Base-by-base conservation (phyloP, 2,113 vertebrate genomes). In the Grallaria varia region DNA sequence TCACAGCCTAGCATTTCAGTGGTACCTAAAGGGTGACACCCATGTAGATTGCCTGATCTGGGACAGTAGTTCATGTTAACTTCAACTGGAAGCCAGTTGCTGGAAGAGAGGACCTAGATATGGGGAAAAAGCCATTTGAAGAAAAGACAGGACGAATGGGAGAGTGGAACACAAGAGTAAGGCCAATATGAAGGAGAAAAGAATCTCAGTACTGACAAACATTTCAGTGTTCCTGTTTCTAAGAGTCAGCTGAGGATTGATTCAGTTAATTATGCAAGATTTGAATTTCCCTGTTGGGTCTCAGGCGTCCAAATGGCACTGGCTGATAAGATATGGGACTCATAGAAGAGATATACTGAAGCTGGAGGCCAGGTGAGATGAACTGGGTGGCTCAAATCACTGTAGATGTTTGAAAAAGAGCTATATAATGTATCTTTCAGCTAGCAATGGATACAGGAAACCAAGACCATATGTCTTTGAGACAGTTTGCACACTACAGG, bases 201-300 rank as follows among this genome's bases (percentile, higher is more conserved):
- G 9, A 14, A 47, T 22, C 17, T 71, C 21, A 53, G 22, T 59
- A 37, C 20, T 59, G 59, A 28, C 10, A 80, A 63, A 47, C 3
- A 56, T 62, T 53, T 94, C 5, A 52, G 4, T 37, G 13, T 53
- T 59, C 2, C 0, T 59, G 12, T 12, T 84, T 89, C 39, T 28
- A 73, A 55, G 50, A 77, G 17, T 31, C 3, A 47, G 4, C 60
- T 60, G 59, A 56, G 14, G 31, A 53, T 63, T 58, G 25, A 37
- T 62, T 77, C 19, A 17, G 20, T 79, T 60, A 72, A 19, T 4
- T 25, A 4, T 0, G 0, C 58, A 42, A n/a, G 2, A 16, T 69
- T 15, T 89, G 63, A 39, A 31, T 33, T 87, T 66, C 19, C 3
- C 25, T 45, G 22, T 18, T 12, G 12, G 62, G n/a, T 64, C 60